Evolutionary conservation across 2,113 vertebrate species (phyloP), one percentile per base, ranked within the genome.

Genomic region (Erpornis zantholeuca): DNA sequence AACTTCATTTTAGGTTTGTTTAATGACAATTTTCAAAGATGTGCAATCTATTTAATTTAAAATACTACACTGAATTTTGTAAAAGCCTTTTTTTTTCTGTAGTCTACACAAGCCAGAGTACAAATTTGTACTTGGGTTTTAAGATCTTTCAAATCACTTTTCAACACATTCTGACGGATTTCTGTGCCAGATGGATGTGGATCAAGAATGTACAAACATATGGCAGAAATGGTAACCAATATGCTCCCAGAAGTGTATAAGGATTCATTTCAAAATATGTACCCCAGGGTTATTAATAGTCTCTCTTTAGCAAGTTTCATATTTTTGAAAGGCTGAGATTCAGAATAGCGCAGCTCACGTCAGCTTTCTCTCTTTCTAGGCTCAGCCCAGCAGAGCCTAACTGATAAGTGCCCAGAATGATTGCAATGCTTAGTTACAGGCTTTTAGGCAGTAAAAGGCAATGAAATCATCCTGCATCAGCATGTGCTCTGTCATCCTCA

Each of bases 161-260:
- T 88, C 59, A 91, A 63, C 23, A n/a, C 11, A 69, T 53, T 76
- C 78, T 2, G 2, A 59, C 15, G 54, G 79, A 90, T 76, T 96
- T 90, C 66, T 66, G 31, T 50, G 59, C 68, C 95, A 96, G 82
- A 90, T 90, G 90, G 87, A 88, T 49, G 36, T 60, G 47, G 44
- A 86, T 77, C 79, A 97, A 94, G 60, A 93, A 90, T 44, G 29
- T 27, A 73, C 22, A 90, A 96, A 70, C 85, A 92, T 70, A 95
- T 60, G 71, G 66, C 12, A 15, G 56, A 85, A 94, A 93, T 12
- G 22, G 87, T 60, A 93, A 89, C 44, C 22, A 42, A 38, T 83
- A 88, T 86, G 56, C 24, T 92, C 54, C 23, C 71, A 54, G 49
- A 89, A 47, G 29, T 22, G 12, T 28, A 64, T 36, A 92, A 77